phyloP scores from a whole-genome alignment of 2,888 invertebrate genomes.

The Synanthedon myopaeformis region DNA sequence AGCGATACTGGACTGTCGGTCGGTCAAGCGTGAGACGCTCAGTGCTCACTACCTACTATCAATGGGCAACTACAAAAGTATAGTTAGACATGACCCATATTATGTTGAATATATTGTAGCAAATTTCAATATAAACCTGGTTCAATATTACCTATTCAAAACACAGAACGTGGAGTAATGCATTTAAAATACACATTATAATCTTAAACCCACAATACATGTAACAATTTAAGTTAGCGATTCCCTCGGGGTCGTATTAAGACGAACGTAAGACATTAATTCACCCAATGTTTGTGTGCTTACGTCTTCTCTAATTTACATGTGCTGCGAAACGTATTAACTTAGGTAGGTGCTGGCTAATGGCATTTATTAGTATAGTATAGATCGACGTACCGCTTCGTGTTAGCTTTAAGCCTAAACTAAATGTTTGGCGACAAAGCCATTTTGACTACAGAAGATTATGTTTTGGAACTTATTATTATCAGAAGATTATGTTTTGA shows the following conservation, averaged over 20 bases:
- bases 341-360: conserved; percentile 1
- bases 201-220: not conserved
- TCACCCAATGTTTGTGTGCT: conserved; percentile 47
- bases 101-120: too few relatives aligned
- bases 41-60: too few relatives aligned
- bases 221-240: conserved; percentile 3
- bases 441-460: conserved; percentile 21
- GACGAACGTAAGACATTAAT: conserved; percentile 42
- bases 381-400: conserved; percentile 15
- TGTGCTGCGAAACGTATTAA: conserved; percentile 28
- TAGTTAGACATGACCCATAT: too few relatives aligned
- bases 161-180: not conserved
- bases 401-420: conserved; percentile 15
- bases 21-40: too few relatives aligned
- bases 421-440: conserved; percentile 33
- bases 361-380: conserved; percentile 9
- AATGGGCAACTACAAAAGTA: too few relatives aligned
- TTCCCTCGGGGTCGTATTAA: conserved; percentile 19
- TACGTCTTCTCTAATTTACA: conserved; percentile 50
- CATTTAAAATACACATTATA: not conserved
- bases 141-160: too few relatives aligned
- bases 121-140: too few relatives aligned
- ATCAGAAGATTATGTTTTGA: not conserved
- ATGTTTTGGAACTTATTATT: conserved; percentile 21
- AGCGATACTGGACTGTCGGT: too few relatives aligned